Evolutionary conservation across 2,888 invertebrate species (phyloP).

Genomic region (Epinotia demarniana): DNA sequence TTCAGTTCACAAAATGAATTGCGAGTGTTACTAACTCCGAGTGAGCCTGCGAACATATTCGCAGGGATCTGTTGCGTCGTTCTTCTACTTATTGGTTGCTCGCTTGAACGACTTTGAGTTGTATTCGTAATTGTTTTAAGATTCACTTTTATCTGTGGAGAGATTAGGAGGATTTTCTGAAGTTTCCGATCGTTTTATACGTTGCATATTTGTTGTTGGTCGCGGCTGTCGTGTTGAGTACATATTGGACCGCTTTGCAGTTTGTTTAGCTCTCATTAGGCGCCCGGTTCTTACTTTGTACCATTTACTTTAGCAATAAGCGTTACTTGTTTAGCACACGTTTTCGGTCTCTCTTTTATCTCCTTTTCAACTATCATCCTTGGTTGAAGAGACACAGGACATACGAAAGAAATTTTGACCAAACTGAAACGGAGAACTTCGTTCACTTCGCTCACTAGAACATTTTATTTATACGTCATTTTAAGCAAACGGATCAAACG

Average conservation of each 20-base stretch:
- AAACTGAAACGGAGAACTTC: no score
- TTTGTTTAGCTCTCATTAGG: conserved; percentile 63
- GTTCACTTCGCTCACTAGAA: no score
- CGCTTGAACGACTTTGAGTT: conserved; percentile 66
- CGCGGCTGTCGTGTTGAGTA: conserved; percentile 61
- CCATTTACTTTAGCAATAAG: conserved; percentile 46
- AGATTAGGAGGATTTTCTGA: conserved; percentile 61
- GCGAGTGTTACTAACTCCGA: conserved; percentile 83
- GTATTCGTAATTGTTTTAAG: conserved; percentile 68
- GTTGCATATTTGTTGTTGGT: conserved; percentile 71
- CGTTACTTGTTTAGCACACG: conserved; percentile 10
- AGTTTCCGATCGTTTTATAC: conserved; percentile 71
- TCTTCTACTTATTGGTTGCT: conserved; percentile 75
- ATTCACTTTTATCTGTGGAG: conserved; percentile 67
- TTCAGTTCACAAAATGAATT: conserved; percentile 85
- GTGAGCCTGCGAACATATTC: conserved; percentile 84
- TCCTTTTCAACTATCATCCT: background rate
- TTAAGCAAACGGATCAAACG: background rate
- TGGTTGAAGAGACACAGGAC: background rate
- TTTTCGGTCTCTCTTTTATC: background rate
- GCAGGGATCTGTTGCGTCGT: conserved; percentile 81
- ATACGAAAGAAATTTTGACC: no score
- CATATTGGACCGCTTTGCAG: conserved; percentile 65
- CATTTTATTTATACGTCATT: background rate
- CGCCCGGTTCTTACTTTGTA: conserved; percentile 47